Base-by-base conservation (phyloP, 2,888 invertebrate genomes). In the Rambutsinella grinnellia region DNA sequence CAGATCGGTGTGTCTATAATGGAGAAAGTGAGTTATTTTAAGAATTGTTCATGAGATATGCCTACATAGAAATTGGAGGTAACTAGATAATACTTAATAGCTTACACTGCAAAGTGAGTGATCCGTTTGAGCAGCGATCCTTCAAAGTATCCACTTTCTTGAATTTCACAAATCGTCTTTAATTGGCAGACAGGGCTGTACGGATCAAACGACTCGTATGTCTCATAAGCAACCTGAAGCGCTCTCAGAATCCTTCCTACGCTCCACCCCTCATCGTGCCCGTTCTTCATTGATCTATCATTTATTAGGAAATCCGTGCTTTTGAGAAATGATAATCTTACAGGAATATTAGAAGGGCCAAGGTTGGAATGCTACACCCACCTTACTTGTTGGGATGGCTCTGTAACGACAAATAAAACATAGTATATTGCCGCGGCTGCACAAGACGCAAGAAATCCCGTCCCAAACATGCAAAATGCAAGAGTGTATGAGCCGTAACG, bases 351-450 rank as follows among this genome's bases (percentile, higher is more conserved):
- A 27, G 15, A 36, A 67, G 46, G 56, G 58, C 68, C 36, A 61
- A 49, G 36, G 46, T 44, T 63, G 47, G 54, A 58, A 65, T 26
- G 65, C 27, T 44, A 65, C 56, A 76, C 78, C 67, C 79, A 80
- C 82, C 80, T 78, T 63, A 70, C 65, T 66, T 78, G 77, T 60
- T 83, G 81, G 51, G 75, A 69, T 13, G 83, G 83, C 54, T 82
- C 81, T 69, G 83, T 82, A 61, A 83, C 82, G 72, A 82, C 83
- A 79, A 83, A 83, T 21, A 83, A 71, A 65, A 81, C 79, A 79
- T 83, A 83, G 66, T 83, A 83, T 56, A 82, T 60, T 46, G 83
- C 81, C 6, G 81, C 66, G 27, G 78, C 63, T 13, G 72, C 79
- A 67, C 77, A 76, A 13, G 81, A 67, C 15, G 78, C 36, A 19